Conservation (phyloP, 2,888 invertebrate genomes). For the Diarsia dahlii region DNA sequence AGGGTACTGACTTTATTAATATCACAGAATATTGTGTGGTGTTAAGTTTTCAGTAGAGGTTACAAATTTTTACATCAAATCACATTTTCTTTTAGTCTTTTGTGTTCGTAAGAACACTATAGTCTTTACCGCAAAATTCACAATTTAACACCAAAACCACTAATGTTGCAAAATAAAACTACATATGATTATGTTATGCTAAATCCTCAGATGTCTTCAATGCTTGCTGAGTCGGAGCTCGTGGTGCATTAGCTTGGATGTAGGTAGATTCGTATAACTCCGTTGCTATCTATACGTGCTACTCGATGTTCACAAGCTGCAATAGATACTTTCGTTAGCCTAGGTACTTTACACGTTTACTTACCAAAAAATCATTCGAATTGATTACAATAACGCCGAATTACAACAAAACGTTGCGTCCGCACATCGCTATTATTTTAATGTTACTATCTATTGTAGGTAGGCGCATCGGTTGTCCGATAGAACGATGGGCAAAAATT, state of each 20-base stretch:
- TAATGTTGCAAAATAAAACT: slow-evolving; percentile 87
- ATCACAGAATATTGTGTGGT: slow-evolving; percentile 88
- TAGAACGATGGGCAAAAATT: slow-evolving; percentile 81
- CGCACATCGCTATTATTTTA: slow-evolving; percentile 80
- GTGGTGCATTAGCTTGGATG: slow-evolving; percentile 85
- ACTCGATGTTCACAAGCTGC: slow-evolving; percentile 82
- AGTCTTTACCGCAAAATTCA: slow-evolving; percentile 79
- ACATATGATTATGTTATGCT: slow-evolving; percentile 85
- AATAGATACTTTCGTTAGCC: slow-evolving; percentile 78
- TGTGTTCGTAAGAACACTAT: slow-evolving; percentile 81
- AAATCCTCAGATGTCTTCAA: slow-evolving; percentile 97
- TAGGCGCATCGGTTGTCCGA: slow-evolving; percentile 82
- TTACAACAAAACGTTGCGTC: slow-evolving; percentile 75
- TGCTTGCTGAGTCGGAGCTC: slow-evolving; percentile 96
- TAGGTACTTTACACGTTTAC: slow-evolving; percentile 53
- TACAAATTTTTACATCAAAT: slow-evolving; percentile 83
- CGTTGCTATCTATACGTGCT: slow-evolving; percentile 80
- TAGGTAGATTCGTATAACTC: slow-evolving; percentile 76
- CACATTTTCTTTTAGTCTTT: slow-evolving; percentile 85
- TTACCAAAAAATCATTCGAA: slow-evolving; percentile 54
- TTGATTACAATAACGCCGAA: slow-evolving; percentile 65
- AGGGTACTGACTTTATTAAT: slow-evolving; percentile 81
- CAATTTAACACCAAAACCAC: slow-evolving; percentile 84
- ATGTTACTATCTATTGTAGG: slow-evolving; percentile 78
- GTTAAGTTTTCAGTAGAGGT: slow-evolving; percentile 78